Base-by-base conservation (phyloP, 2,797 vertebrate genomes). In the Tiaroga cobitis region DNA sequence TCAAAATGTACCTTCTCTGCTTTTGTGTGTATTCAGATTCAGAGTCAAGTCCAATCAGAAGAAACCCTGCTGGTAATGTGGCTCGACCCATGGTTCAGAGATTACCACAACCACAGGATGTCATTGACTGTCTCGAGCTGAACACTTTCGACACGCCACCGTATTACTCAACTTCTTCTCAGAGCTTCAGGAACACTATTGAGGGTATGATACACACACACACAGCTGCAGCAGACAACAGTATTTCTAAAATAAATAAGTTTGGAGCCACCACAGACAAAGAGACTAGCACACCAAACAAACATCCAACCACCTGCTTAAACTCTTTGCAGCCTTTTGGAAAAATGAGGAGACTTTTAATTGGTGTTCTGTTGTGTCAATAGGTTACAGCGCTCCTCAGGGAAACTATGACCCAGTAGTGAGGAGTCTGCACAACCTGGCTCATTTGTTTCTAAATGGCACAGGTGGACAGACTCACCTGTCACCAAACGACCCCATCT, bases 401-500 rank as follows among this genome's bases (percentile, higher is more conserved):
- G 98, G 98, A 82, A 95, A 84, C 81, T 99, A 99, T 0, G 96
- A 99, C 90, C 97, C 98, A 0, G 94, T 95, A 74, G 94, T 99
- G 79, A 95, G 97, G 88, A 99, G 97, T 87, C 96, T 99, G 90
- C 97, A 99, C 93, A 99, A 99, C 88, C 89, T 99, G 92, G 98
- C 97, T 90, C 98, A 99, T 92, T 95, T 99, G 32, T 99, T 98
- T 92, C 93, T 99, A 85, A 99, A 99, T 9, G 98, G 98, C 75
- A 99, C 98, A 0, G 97, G 98, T 2, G 97, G 98, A 11, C 97
- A 99, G 94, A 99, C 97, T 3, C 97, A 99, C 90, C 91, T 99
- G 88, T 99, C 98, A n/a, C 97, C 97, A 46, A 99, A 99, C 39
- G 98, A 99, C 88, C 98, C 97, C 85, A 96, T 99, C 91, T 99